These are phyloP conservation scores for Yponomeuta evonymella DNA, from an alignment of 2,888 invertebrate genomes.

Conservation along the genomic window DNA sequence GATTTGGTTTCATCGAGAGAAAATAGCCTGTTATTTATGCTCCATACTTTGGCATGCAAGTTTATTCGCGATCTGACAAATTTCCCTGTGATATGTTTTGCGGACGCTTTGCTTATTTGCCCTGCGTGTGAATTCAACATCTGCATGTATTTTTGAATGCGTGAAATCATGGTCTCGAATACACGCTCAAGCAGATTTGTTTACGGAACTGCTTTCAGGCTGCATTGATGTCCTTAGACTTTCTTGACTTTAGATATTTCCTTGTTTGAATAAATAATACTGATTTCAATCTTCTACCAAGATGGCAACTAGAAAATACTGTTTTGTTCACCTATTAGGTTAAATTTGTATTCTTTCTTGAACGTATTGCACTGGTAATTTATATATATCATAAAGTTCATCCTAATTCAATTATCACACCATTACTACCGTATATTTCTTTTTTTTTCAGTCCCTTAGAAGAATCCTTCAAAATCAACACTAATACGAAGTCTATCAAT, in stretches of 20 bases:
- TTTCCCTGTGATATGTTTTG: not conserved
- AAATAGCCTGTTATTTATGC: not conserved
- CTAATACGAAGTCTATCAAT: not conserved
- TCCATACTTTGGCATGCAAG: not conserved
- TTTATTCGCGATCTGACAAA: conserved; percentile 5
- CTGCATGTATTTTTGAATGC: conserved; percentile 8
- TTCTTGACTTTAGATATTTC: not conserved
- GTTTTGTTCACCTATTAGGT: too few species aligned
- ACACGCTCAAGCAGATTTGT: conserved; percentile 37
- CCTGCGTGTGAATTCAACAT: conserved; percentile 4
- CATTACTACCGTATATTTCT: too few species aligned
- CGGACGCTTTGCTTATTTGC: not conserved
- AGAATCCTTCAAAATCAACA: not conserved
- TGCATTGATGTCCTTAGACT: not conserved
- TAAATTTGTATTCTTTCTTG: too few species aligned
- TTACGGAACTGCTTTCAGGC: not conserved
- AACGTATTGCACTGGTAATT: too few species aligned
- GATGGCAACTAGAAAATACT: too few species aligned
- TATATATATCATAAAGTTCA: too few species aligned
- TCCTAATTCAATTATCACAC: too few species aligned
- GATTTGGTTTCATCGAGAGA: not conserved
- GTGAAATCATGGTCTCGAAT: conserved; percentile 8
- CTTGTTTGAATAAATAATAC: too few species aligned
- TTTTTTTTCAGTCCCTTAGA: too few species aligned
- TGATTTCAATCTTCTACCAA: too few species aligned